Conservation (phyloP, 2,113 vertebrate species). For the Ceyx margarethae region DNA sequence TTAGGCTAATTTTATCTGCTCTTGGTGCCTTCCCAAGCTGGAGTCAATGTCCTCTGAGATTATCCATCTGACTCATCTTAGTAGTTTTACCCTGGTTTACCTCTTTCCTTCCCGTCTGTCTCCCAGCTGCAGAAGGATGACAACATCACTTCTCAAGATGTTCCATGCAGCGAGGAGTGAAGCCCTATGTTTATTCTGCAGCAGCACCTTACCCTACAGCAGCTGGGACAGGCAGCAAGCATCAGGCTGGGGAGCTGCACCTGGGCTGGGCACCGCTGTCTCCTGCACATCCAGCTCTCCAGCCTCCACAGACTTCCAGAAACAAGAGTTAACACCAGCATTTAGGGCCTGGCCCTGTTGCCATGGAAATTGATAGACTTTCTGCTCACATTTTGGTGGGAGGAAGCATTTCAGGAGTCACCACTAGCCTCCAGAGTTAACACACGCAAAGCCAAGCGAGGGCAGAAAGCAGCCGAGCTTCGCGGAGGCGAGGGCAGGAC, state of each 20-base stretch:
- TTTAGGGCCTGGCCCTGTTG: constrained; percentile 36
- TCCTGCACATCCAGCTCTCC: neutral
- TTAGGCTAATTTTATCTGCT: constrained; percentile 69
- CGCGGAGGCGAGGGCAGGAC: rapidly evolving
- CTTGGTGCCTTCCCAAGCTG: constrained; percentile 25
- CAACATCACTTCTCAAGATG: neutral
- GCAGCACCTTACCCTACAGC: neutral
- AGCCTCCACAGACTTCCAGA: neutral
- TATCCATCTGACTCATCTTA: constrained; percentile 25
- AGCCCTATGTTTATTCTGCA: neutral
- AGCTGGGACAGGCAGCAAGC: neutral
- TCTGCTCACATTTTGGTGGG: constrained; percentile 29
- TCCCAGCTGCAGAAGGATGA: neutral
- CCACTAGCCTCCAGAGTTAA: neutral
- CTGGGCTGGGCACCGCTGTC: neutral
- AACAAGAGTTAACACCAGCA: neutral
- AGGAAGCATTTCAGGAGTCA: neutral
- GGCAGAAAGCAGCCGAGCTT: neutral
- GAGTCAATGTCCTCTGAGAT: constrained; percentile 42
- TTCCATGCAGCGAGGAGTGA: neutral
- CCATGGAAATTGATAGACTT: constrained; percentile 58
- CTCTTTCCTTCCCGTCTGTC: neutral
- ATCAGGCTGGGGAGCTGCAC: neutral
- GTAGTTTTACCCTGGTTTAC: constrained; percentile 9
- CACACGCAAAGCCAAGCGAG: neutral